Conservation (phyloP, 2,113 vertebrate species). For the Felis catus region F.catus_Fca126_mat1.0 CM031420.1:4843501-4844000, state of each 20-base stretch:
- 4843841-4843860: not conserved
- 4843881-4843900: not conserved
- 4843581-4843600: not conserved
- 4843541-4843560: not conserved
- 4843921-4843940: not conserved
- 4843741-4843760: not conserved
- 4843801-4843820: not conserved
- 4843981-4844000: not conserved
- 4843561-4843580: not conserved
- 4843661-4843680: rapidly evolving
- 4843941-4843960: not conserved
- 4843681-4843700: not conserved
- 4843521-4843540: not conserved
- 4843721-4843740: not conserved
- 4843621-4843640: not conserved
- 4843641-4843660: not conserved
- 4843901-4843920: not conserved
- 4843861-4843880: not conserved
- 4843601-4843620: not conserved
- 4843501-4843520: not conserved
- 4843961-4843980: rapidly evolving
- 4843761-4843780: no score
- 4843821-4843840: not conserved
- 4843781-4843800: not conserved
- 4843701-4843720: not conserved